A percentile compares a stretch with the other conserved stretches of the same genome.
These are phyloP conservation scores for Peromyscus leucopus DNA, from an alignment of 2,113 vertebrate genomes.

Conservation along the genomic window DNA sequence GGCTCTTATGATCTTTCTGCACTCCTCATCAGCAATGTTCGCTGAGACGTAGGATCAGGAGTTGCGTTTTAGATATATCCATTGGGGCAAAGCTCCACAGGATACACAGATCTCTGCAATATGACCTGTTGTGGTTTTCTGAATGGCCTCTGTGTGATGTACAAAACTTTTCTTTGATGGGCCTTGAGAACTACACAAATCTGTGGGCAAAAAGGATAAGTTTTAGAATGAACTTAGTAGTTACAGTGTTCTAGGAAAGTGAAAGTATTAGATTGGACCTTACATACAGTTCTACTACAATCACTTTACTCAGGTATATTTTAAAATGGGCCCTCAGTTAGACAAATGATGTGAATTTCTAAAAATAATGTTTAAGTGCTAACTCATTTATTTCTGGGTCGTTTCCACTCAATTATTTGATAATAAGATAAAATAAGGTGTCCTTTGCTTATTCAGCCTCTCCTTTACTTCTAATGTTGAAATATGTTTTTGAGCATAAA, in stretches of 20 bases:
- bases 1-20: background rate
- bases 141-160: background rate
- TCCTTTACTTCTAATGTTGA: background rate
- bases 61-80: background rate
- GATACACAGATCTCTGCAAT: background rate
- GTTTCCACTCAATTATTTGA: background rate
- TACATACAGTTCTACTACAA: background rate
- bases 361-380: background rate
- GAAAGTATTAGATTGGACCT: background rate
- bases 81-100: rapidly evolving
- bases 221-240: background rate
- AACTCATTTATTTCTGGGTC: background rate
- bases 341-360: background rate
- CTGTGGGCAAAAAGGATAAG: no score
- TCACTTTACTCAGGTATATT: background rate
- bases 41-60: no score
- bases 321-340: background rate
- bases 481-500: background rate
- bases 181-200: background rate
- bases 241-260: background rate
- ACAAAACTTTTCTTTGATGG: background rate
- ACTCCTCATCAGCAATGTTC: background rate
- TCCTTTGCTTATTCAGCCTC: background rate
- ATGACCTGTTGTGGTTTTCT: background rate
- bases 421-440: background rate